phyloP scores from a whole-genome alignment of 2,888 invertebrate species.

The Adineta ricciae region DNA sequence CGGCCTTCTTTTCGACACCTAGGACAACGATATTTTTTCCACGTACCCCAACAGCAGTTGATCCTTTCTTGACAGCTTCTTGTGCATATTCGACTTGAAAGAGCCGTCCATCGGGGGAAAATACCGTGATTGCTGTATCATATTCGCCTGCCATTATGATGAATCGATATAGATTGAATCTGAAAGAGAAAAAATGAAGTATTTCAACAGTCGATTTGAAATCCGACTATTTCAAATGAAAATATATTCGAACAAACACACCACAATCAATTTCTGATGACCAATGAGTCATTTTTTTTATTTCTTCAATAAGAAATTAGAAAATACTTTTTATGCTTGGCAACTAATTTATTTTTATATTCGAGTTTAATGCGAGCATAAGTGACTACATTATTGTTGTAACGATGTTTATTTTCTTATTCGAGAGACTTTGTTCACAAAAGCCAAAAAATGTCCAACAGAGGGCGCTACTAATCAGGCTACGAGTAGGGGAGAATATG shows the following conservation, averaged over 20 bases:
- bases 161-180: not conserved
- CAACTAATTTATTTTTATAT: not conserved
- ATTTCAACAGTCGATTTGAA: too few species aligned
- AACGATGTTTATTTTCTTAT: not conserved
- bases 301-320: not conserved
- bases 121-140: slow-evolving; percentile 98
- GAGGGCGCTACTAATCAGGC: not conserved
- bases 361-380: not conserved
- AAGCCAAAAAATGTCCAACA: not conserved
- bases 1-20: slow-evolving; percentile 97
- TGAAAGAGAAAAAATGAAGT: not conserved
- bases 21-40: slow-evolving; percentile 88
- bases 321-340: not conserved
- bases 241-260: not conserved
- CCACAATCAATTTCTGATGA: not conserved
- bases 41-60: slow-evolving; percentile 97
- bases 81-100: slow-evolving; percentile 99
- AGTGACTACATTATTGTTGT: not conserved
- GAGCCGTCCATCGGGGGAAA: slow-evolving; percentile 97
- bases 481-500: too few species aligned
- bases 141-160: slow-evolving; percentile 53
- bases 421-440: not conserved
- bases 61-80: slow-evolving; percentile 97
- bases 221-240: not conserved
- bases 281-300: not conserved